Evolutionary conservation across 2,113 vertebrate genomes (phyloP), one percentile per base, ranked within the genome.

Genomic region (Lethenteron reissneri): DNA sequence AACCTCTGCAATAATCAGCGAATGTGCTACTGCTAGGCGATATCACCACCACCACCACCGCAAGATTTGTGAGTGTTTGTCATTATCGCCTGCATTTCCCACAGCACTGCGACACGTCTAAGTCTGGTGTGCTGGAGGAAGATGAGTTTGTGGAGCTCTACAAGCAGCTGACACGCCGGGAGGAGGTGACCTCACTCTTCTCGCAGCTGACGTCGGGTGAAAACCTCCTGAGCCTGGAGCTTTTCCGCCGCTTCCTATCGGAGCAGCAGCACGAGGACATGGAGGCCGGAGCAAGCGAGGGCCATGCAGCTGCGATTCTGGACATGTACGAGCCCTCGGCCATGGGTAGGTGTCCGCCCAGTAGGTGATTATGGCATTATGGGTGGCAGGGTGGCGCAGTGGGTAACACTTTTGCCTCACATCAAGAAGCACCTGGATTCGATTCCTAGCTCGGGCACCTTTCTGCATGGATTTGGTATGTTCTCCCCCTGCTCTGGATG

Each of bases 121-220:
- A 68, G n/a, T 9, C 64, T 17, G 64, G 64, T n/a, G 11, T 68
- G 9, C 11, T 68, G 8, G 64, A 68, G 9, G 64, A 68, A 21
- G 11, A 68, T n/a, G 64, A 68, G 64, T 68, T 68, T 68, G 64
- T 68, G 64, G 11, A 17, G n/a, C 11, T 68, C 21, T 68, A 68
- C 64, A 68, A 68, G 64, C n/a, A 68, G 64, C 64, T 68, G 64
- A 68, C 64, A n/a, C n/a, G 21, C n/a, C 64, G 64, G 21, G 9
- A 68, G 21, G 64, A 68, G n/a, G 64, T 68, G 64, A n/a, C n/a
- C 64, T 17, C 8, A 68, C 64, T 68, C 9, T 68, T 68, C 64
- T 25, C 9, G 11, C 64, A 25, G n/a, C 11, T 68, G n/a, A n/a
- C 25, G n/a, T 11, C 64, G 64, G 64, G 25, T 11, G 64, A 11